Conservation (phyloP, 2,797 vertebrate species). For the Sciurus carolinensis region DNA sequence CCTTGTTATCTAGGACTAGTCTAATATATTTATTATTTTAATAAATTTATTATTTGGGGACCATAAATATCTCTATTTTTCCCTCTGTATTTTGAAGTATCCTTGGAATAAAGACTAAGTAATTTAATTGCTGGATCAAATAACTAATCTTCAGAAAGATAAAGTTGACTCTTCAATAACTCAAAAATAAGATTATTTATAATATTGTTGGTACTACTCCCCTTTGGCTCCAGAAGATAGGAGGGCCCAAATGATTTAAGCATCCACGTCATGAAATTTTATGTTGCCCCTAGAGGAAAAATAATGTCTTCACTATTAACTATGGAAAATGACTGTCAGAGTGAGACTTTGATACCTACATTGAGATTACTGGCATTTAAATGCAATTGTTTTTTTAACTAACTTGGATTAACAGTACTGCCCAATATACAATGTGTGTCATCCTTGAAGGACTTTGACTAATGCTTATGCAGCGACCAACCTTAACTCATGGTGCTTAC, state of each 20-base stretch:
- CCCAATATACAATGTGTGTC: background rate
- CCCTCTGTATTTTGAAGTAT: background rate
- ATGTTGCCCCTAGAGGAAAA: background rate
- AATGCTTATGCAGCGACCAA: background rate
- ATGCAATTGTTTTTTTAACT: background rate
- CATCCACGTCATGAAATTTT: background rate
- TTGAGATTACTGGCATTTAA: conserved; percentile 45
- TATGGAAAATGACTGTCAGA: conserved; percentile 42
- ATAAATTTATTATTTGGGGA: background rate
- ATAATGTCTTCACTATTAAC: background rate
- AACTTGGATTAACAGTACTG: background rate
- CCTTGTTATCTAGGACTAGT: background rate
- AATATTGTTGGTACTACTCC: background rate
- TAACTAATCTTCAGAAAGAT: background rate
- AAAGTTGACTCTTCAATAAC: background rate
- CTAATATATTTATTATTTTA: background rate
- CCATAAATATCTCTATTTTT: background rate
- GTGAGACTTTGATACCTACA: background rate
- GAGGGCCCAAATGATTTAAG: background rate
- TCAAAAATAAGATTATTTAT: background rate
- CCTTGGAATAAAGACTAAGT: background rate
- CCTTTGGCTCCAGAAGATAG: background rate
- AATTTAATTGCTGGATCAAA: conserved; percentile 19
- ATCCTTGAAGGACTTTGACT: background rate
- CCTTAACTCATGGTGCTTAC: background rate